phyloP scores from a whole-genome alignment of 1,140 invertebrate species.

The Drosophila athabasca region DNA sequence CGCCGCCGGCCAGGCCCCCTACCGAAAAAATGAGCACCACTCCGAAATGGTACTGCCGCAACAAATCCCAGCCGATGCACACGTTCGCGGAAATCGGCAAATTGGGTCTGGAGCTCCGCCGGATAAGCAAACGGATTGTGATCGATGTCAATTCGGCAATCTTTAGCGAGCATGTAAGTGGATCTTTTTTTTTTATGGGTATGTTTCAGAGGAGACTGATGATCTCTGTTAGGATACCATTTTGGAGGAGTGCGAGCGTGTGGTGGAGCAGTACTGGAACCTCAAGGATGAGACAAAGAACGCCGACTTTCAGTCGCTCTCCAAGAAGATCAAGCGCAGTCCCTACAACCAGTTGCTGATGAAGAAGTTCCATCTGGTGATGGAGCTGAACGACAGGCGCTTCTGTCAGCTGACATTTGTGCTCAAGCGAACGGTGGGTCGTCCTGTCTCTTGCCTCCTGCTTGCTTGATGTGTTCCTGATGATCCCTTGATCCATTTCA shows the following conservation, averaged over 20 bases:
- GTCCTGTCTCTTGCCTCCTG: fast-evolving
- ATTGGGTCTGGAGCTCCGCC: constrained; percentile 72
- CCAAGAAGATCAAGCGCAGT: constrained; percentile 81
- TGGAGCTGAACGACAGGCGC: constrained; percentile 72
- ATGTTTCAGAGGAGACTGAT: not conserved
- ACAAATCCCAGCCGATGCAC: constrained; percentile 82
- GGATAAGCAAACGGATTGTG: constrained; percentile 75
- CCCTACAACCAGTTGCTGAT: constrained; percentile 80
- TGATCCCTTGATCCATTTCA: constrained; percentile 4
- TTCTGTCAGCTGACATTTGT: constrained; percentile 81
- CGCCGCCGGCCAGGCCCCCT: constrained; percentile 36
- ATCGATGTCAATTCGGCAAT: constrained; percentile 79
- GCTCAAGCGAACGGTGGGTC: constrained; percentile 75
- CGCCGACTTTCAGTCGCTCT: constrained; percentile 71
- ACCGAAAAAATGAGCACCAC: constrained; percentile 70
- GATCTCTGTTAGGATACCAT: constrained; percentile 60
- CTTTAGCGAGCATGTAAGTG: constrained; percentile 77
- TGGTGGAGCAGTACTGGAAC: constrained; percentile 76
- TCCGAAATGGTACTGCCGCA: constrained; percentile 83
- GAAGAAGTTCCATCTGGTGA: constrained; percentile 72
- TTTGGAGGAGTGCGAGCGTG: constrained; percentile 76
- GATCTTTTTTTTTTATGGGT: not conserved
- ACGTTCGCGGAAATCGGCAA: constrained; percentile 79
- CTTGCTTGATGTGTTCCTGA: not conserved
- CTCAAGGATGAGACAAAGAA: constrained; percentile 75